These are phyloP conservation scores for Clupea harengus DNA, from an alignment of 2,113 vertebrate genomes.

Conservation along the genomic window DNA sequence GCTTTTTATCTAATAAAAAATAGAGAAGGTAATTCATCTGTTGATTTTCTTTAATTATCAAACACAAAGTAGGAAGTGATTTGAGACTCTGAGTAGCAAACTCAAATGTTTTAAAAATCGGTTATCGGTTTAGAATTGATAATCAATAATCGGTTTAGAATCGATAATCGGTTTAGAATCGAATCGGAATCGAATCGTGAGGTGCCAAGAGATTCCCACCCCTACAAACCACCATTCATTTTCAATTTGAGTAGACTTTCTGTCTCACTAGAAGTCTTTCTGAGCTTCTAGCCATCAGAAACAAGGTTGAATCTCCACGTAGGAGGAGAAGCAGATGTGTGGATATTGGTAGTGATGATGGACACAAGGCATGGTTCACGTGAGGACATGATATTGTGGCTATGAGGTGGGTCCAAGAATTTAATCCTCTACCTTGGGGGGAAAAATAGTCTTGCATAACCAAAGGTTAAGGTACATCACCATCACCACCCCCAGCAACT, in stretches of 20 bases:
- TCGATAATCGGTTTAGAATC: too few relatives aligned
- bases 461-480: slow-evolving; percentile 49
- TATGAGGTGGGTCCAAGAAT: slow-evolving; percentile 52
- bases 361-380: neutral
- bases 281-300: neutral
- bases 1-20: too few relatives aligned
- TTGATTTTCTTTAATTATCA: too few relatives aligned
- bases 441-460: slow-evolving; percentile 61
- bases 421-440: slow-evolving; percentile 55
- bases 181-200: too few relatives aligned
- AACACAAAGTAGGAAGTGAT: too few relatives aligned
- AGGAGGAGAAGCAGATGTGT: neutral
- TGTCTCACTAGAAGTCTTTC: neutral
- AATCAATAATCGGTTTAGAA: too few relatives aligned
- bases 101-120: too few relatives aligned
- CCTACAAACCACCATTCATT: neutral
- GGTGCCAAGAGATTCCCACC: too few relatives aligned
- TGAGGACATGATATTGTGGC: neutral
- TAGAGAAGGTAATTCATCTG: too few relatives aligned
- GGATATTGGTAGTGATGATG: neutral
- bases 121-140: too few relatives aligned
- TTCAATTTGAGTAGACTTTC: neutral
- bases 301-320: neutral
- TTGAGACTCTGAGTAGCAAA: too few relatives aligned
- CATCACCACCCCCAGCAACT: slow-evolving; percentile 47